Evolutionary conservation across 2,888 invertebrate species (phyloP).

Genomic region (Eupithecia dodoneata): DNA sequence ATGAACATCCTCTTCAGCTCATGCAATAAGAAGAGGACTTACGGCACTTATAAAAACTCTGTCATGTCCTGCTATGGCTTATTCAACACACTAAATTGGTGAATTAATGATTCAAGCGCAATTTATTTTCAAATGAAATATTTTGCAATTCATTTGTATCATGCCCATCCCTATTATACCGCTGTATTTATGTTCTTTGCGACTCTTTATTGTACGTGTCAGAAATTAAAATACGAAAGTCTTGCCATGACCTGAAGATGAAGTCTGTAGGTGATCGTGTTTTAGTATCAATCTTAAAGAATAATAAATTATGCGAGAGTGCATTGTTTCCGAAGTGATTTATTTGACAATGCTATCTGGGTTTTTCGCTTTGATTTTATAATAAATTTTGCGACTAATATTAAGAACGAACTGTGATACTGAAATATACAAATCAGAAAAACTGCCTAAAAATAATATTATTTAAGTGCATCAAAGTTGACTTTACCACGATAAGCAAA

Average conservation of each 20-base stretch:
- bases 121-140: neutral
- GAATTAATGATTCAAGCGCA: neutral
- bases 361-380: neutral
- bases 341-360: neutral
- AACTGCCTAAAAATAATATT: neutral
- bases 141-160: neutral
- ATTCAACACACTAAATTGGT: neutral
- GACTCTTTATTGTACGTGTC: slow-evolving; percentile 19
- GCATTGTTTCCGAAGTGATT: neutral
- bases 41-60: neutral
- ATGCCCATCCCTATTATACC: neutral
- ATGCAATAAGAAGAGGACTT: neutral
- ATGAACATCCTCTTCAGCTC: slow-evolving; percentile 6
- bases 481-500: neutral
- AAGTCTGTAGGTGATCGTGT: neutral
- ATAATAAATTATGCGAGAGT: neutral
- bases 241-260: slow-evolving; percentile 11
- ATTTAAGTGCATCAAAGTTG: neutral
- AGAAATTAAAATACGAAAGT: slow-evolving; percentile 13
- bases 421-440: slow-evolving; percentile 16
- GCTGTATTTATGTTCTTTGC: slow-evolving; percentile 17
- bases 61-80: neutral
- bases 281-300: neutral
- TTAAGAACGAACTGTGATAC: slow-evolving; percentile 17
- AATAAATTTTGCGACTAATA: too few species aligned